Evolutionary conservation across 2,113 vertebrate genomes (phyloP).

Genomic region (Psittacus erithacus): DNA sequence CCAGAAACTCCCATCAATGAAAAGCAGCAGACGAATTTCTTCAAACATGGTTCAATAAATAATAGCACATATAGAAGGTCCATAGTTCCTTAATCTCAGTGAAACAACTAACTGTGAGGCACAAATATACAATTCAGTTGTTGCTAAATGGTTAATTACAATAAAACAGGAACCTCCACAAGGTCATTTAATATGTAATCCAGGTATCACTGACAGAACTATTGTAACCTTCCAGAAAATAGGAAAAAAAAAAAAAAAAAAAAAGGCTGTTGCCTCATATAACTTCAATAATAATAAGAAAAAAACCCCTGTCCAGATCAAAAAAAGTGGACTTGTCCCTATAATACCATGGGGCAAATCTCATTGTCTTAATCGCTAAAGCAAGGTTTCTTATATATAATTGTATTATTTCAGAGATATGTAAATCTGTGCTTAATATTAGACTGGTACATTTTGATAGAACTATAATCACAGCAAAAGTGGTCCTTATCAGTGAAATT

Average conservation of each 20-base stretch:
- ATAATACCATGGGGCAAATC: background rate
- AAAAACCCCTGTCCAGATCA: background rate
- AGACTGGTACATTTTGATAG: constrained; percentile 52
- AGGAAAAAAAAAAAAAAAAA: background rate
- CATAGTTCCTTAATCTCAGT: constrained; percentile 65
- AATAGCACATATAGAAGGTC: constrained; percentile 62
- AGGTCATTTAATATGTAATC: constrained; percentile 67
- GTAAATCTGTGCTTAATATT: constrained; percentile 61
- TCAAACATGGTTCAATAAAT: constrained; percentile 82
- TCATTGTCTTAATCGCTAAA: constrained; percentile 47
- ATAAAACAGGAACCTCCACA: constrained; percentile 28
- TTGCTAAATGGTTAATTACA: constrained; percentile 62
- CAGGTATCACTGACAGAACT: constrained; percentile 16
- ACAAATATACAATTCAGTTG: constrained; percentile 41
- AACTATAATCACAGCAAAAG: constrained; percentile 64
- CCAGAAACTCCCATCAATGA: constrained; percentile 84
- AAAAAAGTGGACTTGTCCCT: background rate
- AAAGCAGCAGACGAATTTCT: constrained; percentile 86
- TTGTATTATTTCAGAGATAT: constrained; percentile 61
- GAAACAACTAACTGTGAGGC: constrained; percentile 62
- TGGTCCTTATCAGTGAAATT: constrained; percentile 66
- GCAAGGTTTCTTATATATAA: constrained; percentile 51
- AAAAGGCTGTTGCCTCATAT: background rate
- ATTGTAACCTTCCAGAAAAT: background rate
- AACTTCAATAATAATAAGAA: background rate